These are phyloP conservation scores for Clostera curtula DNA, from an alignment of 2,888 invertebrate genomes.

Conservation along the genomic window DNA sequence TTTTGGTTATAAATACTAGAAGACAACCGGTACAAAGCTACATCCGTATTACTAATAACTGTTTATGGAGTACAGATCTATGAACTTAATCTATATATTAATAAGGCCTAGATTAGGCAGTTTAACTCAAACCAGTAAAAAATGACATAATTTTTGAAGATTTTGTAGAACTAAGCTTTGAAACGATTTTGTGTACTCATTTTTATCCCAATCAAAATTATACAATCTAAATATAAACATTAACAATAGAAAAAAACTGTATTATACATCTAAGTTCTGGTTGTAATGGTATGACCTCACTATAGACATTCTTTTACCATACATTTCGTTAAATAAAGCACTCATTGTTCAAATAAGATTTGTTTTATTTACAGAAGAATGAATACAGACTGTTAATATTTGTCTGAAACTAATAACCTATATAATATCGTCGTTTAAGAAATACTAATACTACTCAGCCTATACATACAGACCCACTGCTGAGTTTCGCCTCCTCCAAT, in stretches of 20 bases:
- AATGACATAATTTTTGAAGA: slow-evolving; percentile 34
- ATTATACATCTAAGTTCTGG: slow-evolving; percentile 44
- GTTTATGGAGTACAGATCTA: slow-evolving; percentile 31
- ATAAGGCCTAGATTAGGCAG: slow-evolving; percentile 39
- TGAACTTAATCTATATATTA: slow-evolving; percentile 24
- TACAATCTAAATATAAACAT: slow-evolving; percentile 20
- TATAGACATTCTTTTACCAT: slow-evolving; percentile 61
- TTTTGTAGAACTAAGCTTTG: slow-evolving; percentile 24
- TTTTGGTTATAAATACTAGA: slow-evolving; percentile 13
- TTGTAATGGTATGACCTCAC: slow-evolving; percentile 59
- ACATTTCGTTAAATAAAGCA: slow-evolving; percentile 74
- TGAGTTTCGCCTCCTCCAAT: too few species aligned
- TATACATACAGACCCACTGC: too few species aligned
- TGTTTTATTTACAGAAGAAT: neutral
- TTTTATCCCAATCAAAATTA: slow-evolving; percentile 22
- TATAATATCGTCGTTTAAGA: too few species aligned
- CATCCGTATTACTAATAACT: slow-evolving; percentile 9
- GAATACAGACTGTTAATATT: too few species aligned
- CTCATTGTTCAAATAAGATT: slow-evolving; percentile 59
- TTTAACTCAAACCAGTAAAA: slow-evolving; percentile 26
- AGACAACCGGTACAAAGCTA: slow-evolving; percentile 21
- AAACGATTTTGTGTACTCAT: slow-evolving; percentile 43
- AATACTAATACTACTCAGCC: too few species aligned
- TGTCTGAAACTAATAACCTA: too few species aligned
- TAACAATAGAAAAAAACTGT: slow-evolving; percentile 14